Evolutionary conservation across 2,888 invertebrate genomes (phyloP).

Genomic region (Epirrhoe tristata): DNA sequence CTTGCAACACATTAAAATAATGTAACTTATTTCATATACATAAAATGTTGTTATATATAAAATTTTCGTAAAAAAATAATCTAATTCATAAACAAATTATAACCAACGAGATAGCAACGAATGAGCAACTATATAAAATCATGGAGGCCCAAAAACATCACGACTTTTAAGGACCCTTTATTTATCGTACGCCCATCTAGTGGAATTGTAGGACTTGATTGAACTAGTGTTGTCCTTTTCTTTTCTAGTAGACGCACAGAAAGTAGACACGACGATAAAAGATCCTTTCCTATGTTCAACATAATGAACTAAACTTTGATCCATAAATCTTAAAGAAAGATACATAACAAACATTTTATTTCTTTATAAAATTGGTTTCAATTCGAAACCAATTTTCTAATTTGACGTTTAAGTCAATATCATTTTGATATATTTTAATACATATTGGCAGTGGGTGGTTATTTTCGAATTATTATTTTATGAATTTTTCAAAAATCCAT

Average conservation of each 20-base stretch:
- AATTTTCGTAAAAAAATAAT: neutral
- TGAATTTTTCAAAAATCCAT: too few species aligned
- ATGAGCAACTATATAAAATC: constrained; percentile 5
- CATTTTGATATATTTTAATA: too few species aligned
- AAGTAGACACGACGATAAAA: neutral
- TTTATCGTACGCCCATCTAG: neutral
- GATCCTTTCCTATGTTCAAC: neutral
- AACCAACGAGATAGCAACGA: constrained; percentile 10
- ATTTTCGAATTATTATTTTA: too few species aligned
- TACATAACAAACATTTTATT: neutral
- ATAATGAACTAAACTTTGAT: neutral
- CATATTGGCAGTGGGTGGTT: too few species aligned
- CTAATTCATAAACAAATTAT: constrained; percentile 8
- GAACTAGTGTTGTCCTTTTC: neutral
- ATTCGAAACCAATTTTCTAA: too few species aligned
- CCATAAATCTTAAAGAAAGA: neutral
- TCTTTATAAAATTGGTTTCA: neutral
- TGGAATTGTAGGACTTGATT: neutral
- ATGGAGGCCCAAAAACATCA: constrained; percentile 1
- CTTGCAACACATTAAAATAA: constrained; percentile 7
- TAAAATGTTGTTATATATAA: neutral
- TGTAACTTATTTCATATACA: neutral
- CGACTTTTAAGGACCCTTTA: neutral
- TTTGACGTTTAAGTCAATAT: too few species aligned
- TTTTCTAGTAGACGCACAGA: neutral